Base-by-base conservation (phyloP, 92 coral and sea anemone genomes). In the Galaxea fascicularis region DNA sequence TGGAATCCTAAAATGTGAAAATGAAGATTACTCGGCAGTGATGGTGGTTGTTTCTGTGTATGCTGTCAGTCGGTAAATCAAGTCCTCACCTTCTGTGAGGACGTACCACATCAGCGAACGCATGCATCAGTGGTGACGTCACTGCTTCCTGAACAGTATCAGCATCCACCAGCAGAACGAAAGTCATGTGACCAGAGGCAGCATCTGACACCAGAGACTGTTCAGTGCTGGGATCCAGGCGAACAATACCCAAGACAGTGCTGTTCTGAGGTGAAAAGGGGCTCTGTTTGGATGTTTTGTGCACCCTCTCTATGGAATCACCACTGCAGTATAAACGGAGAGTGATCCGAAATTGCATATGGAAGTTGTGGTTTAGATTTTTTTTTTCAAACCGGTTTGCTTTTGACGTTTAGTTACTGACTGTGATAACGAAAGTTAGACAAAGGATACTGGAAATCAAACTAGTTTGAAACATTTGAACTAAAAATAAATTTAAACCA, bases 141-240 rank as follows among this genome's bases (percentile, higher is more conserved):
- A 83, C 88, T 1, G 96, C 94, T 24, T 92, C 95, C 10, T 86
- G 78, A 0, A 66, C 67, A 30, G 86, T 87, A 63, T 72, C 77
- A 11, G 90, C 95, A 85, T 96, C 99, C 53, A 92, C 78, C 22
- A 94, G 86, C 41, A 96, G 80, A 31, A 94, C 79, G 76, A 96
- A 85, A 21, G 95, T 86, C 17, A 96, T 67, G 69, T 94, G 98
- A 20, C 99, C 93, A 20, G 93, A 93, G 14, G 90, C 91, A n/a
- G 96, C 90, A 2, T 71, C 79, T 31, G 82, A 81, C 47, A 96
- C 39, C 35, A 92, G 86, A 67, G 86, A 77, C 52, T 86, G 76
- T 66, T 87, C 98, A 41, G 91, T 96, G 15, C 88, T 73, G n/a
- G 77, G 86, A 86, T 96, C 92, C 70, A 96, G 89, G 72, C 92